Conservation (phyloP, 2,888 invertebrate genomes). For the Spialia ferax region DNA sequence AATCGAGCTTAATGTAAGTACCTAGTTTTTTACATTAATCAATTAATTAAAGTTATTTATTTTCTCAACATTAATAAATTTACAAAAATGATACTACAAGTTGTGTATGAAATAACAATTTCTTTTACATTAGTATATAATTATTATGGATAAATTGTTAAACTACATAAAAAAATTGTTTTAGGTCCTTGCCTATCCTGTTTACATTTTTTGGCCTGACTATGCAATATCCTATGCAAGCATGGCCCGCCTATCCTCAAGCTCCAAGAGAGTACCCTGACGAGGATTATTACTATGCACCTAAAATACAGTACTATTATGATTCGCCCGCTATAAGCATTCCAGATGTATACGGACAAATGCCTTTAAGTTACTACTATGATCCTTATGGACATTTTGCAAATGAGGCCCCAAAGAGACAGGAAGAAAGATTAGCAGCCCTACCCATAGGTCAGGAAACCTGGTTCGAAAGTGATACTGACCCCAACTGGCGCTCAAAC, state of each 20-base stretch:
- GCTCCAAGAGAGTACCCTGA: conserved; percentile 80
- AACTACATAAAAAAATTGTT: conserved; percentile 54
- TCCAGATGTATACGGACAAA: conserved; percentile 74
- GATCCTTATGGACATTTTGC: conserved; percentile 82
- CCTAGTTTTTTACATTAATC: not conserved
- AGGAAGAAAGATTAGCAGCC: conserved; percentile 87
- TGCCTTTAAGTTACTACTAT: conserved; percentile 77
- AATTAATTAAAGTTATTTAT: conserved; percentile 7
- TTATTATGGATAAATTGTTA: conserved; percentile 62
- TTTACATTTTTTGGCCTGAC: conserved; percentile 80
- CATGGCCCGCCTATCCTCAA: conserved; percentile 83
- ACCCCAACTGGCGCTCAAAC: conserved; percentile 74
- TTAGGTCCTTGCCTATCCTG: conserved; percentile 72
- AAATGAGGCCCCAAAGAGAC: conserved; percentile 87
- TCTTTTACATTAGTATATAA: not conserved
- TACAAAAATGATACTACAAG: not conserved
- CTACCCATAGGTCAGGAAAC: conserved; percentile 90
- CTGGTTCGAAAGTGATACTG: conserved; percentile 87
- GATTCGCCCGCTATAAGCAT: conserved; percentile 67
- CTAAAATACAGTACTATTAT: conserved; percentile 82
- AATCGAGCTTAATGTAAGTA: conserved; percentile 72
- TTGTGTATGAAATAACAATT: not conserved
- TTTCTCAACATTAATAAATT: not conserved
- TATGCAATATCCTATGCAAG: conserved; percentile 75
- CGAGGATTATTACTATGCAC: conserved; percentile 86